phyloP scores from a whole-genome alignment of 1,140 invertebrate genomes.

The Drosophila subobscura region DNA sequence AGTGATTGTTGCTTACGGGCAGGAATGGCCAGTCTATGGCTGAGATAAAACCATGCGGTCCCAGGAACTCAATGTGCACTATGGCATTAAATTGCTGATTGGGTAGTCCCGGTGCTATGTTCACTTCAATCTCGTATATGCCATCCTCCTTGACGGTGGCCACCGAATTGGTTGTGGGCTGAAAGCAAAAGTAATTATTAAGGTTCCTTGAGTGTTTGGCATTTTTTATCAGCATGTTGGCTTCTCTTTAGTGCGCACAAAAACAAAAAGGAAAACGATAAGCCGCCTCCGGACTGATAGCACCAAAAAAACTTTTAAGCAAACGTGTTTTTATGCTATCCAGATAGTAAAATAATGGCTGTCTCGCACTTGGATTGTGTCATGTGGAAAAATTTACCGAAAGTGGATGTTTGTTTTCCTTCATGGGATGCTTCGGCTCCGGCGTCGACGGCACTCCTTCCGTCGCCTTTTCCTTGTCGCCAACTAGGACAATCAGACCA shows the following conservation, averaged over 20 bases:
- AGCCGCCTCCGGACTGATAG: not conserved
- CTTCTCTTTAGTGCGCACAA: not conserved
- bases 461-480: slow-evolving; percentile 9
- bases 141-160: slow-evolving; percentile 85
- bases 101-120: slow-evolving; percentile 56
- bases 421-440: slow-evolving; percentile 44
- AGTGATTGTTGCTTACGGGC: slow-evolving; percentile 84
- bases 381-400: slow-evolving; percentile 59
- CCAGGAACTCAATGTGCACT: slow-evolving; percentile 87
- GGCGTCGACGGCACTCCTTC: slow-evolving; percentile 3
- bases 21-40: slow-evolving; percentile 90
- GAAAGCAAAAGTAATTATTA: slow-evolving; percentile 5
- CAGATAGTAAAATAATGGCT: not conserved
- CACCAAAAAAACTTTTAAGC: not conserved
- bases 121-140: slow-evolving; percentile 85
- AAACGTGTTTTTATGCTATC: no score
- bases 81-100: slow-evolving; percentile 83
- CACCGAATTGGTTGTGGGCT: slow-evolving; percentile 81
- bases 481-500: slow-evolving; percentile 44
- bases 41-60: slow-evolving; percentile 89
- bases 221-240: slow-evolving; percentile 2
- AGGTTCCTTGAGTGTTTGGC: not conserved
- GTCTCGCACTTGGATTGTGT: slow-evolving; percentile 21
- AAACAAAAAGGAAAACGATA: not conserved
- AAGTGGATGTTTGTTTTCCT: slow-evolving; percentile 61